These are phyloP conservation scores for Himantopus leucocephalus DNA, from an alignment of 2,113 vertebrate genomes.

Conservation along the genomic window DNA sequence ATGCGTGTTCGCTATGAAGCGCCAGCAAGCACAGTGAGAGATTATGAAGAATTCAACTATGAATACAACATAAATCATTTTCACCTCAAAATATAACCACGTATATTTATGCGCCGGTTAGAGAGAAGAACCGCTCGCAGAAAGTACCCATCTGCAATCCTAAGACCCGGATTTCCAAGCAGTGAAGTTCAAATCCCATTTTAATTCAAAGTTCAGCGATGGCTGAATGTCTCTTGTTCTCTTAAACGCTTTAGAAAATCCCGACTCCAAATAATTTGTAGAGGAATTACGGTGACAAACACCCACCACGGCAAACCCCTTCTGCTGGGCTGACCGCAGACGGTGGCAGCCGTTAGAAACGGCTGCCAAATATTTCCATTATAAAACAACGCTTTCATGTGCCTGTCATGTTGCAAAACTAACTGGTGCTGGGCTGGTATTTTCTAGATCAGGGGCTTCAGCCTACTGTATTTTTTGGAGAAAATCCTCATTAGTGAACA, in stretches of 20 bases:
- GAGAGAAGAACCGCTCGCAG: not conserved
- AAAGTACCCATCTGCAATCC: not conserved
- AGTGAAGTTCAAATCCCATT: not conserved
- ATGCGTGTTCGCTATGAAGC: not conserved
- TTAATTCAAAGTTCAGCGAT: slow-evolving; percentile 9
- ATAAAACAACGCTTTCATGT: rapidly evolving
- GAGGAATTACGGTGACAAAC: not conserved
- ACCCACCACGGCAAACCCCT: rapidly evolving
- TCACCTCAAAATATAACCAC: not conserved
- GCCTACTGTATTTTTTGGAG: not conserved
- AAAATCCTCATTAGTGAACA: not conserved
- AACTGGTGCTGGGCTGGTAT: not conserved
- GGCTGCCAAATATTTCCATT: not conserved
- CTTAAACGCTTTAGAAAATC: not conserved
- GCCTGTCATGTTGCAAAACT: not conserved
- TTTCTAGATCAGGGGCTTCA: not conserved
- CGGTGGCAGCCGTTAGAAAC: not conserved
- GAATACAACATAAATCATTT: not conserved
- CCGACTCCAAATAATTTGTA: not conserved
- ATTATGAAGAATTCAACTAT: not conserved
- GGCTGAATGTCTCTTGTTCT: not conserved
- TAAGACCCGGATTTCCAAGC: slow-evolving; percentile 30
- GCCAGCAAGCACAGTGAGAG: not conserved
- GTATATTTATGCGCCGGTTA: not conserved
- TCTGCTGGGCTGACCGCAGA: not conserved